Base-by-base conservation (phyloP, 2,888 invertebrate genomes). In the Trissolcus brochymenae region DNA sequence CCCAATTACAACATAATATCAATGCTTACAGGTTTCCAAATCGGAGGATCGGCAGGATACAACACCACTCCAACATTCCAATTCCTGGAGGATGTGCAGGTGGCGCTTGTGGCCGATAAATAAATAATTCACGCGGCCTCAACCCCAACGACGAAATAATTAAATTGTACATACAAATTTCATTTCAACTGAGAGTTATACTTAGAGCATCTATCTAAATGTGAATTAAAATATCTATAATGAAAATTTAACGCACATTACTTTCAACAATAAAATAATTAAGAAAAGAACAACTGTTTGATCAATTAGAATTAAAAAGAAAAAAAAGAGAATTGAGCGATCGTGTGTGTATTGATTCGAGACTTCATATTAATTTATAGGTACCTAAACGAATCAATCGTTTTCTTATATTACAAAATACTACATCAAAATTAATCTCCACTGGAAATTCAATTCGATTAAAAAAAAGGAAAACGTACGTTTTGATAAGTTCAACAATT, bases 1-100 rank as follows among this genome's bases (percentile, higher is more conserved):
- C 16, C 46, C n/a, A 46, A 46, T 46, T 51, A 46, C 11, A 41
- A 56, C 17, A 19, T 19, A 29, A 55, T 49, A 65, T 29, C 16
- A 40, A 19, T 61, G 7, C 1, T 64, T 70, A 29, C 25, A 76
- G 75, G 14, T 70, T 70, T 29, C 71, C 67, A 43, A 71, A 71
- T 72, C 61, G 74, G 41, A 78, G 75, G 59, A 78, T 78, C 51
- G 78, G 78, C 6, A 67, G 78, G 13, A 72, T 78, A 68, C 70
- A 71, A 41, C 40, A 78, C 35, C 61, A 57, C 16, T 46, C 62
- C 0, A 72, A 57, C n/a, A 21, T 74, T 13, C 57, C 62, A 4
- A 25, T 71, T 11, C 66, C 74, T 11, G 75, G 78, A 43, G 68
- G 72, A 49, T 75, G 78, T 16, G 59, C 78, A 7, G 78, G 78